Evolutionary conservation across 2,113 vertebrate genomes (phyloP).

Genomic region (Triplophysa rosa): DNA sequence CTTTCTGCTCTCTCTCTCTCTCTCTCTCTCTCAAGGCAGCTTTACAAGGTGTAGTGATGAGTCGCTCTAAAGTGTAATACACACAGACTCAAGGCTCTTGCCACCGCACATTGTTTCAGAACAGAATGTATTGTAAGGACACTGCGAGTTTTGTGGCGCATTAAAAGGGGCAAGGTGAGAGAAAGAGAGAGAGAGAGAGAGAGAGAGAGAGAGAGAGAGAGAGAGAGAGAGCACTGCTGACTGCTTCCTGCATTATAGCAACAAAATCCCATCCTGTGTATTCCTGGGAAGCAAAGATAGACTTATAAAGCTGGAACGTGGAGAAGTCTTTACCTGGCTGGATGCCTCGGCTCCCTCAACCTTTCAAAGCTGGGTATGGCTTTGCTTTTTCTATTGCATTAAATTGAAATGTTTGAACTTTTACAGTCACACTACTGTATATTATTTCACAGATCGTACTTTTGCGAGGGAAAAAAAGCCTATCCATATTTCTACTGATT

Average conservation of each 20-base stretch:
- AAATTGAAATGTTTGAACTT: not conserved
- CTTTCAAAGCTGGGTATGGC: not conserved
- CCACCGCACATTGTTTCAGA: conserved; percentile 60
- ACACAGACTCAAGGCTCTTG: conserved; percentile 66
- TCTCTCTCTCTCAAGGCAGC: conserved; percentile 63
- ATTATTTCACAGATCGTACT: not conserved
- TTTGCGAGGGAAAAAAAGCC: not conserved
- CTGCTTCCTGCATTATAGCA: conserved; percentile 37
- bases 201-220: not conserved
- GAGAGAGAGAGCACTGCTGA: conserved; percentile 24
- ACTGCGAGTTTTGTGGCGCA: conserved; percentile 38
- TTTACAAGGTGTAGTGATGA: conserved; percentile 76
- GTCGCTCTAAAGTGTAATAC: conserved; percentile 73
- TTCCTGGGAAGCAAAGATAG: conserved; percentile 34
- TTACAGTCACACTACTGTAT: not conserved
- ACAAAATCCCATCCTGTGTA: conserved; percentile 32
- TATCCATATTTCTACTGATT: too few species aligned
- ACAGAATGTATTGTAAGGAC: conserved; percentile 48
- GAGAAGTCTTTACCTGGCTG: conserved; percentile 28
- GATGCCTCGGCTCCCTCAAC: conserved; percentile 1
- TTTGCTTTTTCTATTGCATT: not conserved
- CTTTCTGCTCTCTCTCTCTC: conserved; percentile 56
- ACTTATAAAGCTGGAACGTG: conserved; percentile 41
- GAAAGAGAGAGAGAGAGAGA: conserved; percentile 7
- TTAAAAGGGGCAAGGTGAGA: conserved; percentile 17